Evolutionary conservation across 2,888 invertebrate species (phyloP).

Genomic region (Monopis laevigella): DNA sequence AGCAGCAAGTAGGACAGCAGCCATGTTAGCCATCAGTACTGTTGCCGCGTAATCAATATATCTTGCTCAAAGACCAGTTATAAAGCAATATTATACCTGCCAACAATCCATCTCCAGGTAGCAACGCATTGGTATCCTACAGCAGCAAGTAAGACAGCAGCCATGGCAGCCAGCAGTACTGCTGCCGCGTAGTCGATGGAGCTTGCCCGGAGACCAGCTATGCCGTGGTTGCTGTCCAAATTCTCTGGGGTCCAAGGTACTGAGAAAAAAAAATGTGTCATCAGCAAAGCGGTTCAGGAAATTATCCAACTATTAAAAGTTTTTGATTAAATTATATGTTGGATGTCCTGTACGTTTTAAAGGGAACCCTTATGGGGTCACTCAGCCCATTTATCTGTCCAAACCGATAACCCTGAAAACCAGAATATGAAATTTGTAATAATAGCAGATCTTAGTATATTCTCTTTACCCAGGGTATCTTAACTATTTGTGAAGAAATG

Average conservation of each 20-base stretch:
- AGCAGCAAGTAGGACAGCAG: constrained; percentile 73
- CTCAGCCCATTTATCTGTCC: too few relatives aligned
- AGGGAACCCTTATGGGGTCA: too few relatives aligned
- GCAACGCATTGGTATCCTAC: constrained; percentile 78
- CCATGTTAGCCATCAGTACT: constrained; percentile 70
- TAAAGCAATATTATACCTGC: too few relatives aligned
- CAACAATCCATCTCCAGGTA: constrained; percentile 76
- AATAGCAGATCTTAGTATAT: too few relatives aligned
- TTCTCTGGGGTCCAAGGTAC: constrained; percentile 52
- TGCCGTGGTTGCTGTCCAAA: constrained; percentile 30
- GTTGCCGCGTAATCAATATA: constrained; percentile 68
- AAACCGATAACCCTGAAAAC: too few relatives aligned
- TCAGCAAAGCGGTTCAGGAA: too few relatives aligned
- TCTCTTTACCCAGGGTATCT: too few relatives aligned
- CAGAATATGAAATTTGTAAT: too few relatives aligned
- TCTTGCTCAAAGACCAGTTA: constrained; percentile 47
- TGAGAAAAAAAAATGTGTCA: constrained; percentile 22
- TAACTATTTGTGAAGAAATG: too few relatives aligned
- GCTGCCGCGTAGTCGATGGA: constrained; percentile 68
- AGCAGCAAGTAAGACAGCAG: constrained; percentile 73
- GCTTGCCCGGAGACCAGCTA: constrained; percentile 44
- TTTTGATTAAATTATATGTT: too few relatives aligned
- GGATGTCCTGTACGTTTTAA: too few relatives aligned
- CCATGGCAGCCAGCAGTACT: constrained; percentile 70
- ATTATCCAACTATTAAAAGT: too few relatives aligned